phyloP scores from a whole-genome alignment of 2,113 vertebrate genomes.

The Oncorhynchus nerka region DNA sequence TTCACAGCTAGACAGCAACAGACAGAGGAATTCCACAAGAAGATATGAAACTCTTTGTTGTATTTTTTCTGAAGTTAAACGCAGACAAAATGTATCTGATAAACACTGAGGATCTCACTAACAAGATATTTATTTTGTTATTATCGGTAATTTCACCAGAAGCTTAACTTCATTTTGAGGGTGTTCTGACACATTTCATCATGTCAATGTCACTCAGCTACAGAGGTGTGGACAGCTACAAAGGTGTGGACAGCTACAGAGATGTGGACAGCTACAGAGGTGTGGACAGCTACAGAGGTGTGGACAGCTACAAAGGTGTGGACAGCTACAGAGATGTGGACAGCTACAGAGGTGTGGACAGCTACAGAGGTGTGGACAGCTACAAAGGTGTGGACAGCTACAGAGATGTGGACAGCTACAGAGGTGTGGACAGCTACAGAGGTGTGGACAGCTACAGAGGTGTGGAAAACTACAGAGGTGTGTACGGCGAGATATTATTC shows the following conservation, averaged over 20 bases:
- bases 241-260: no score
- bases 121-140: background rate
- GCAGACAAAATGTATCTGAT: background rate
- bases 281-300: background rate
- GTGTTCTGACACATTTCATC: background rate
- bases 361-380: no score
- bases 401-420: no score
- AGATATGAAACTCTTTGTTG: background rate
- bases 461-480: no score
- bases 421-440: no score
- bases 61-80: background rate
- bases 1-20: constrained; percentile 63
- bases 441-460: background rate
- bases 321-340: no score
- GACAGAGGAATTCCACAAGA: constrained; percentile 82
- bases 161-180: background rate
- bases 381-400: no score
- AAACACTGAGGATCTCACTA: background rate
- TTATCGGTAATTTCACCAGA: background rate
- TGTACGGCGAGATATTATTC: background rate
- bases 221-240: no score
- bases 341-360: background rate
- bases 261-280: no score
- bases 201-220: background rate
- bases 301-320: no score